Conservation (phyloP, 2,113 vertebrate genomes). For the Lepisosteus osseus region DNA sequence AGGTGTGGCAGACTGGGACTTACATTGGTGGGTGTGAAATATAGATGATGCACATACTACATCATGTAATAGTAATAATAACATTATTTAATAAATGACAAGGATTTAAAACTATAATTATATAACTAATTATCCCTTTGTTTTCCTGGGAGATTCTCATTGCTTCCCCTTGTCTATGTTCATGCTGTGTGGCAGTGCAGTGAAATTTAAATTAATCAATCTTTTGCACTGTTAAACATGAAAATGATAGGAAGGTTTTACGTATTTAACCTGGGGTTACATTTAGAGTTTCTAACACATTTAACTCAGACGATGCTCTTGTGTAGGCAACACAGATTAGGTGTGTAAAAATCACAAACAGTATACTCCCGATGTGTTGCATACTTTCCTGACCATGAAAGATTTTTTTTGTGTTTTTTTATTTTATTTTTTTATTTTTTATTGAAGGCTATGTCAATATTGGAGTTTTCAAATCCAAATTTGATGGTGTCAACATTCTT, state of each 20-base stretch:
- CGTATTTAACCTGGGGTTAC: neutral
- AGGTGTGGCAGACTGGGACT: too few species aligned
- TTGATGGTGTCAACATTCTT: too few species aligned
- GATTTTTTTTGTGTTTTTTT: neutral
- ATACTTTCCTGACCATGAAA: slow-evolving; percentile 7
- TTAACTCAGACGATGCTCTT: neutral
- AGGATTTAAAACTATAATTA: too few species aligned
- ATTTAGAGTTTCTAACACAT: slow-evolving; percentile 5
- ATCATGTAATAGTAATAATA: too few species aligned
- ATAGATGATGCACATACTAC: too few species aligned
- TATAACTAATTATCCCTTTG: too few species aligned
- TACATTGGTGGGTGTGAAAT: too few species aligned
- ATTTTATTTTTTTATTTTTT: neutral
- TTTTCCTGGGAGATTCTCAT: too few species aligned
- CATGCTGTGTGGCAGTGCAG: too few species aligned
- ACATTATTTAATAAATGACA: too few species aligned
- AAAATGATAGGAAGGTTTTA: neutral
- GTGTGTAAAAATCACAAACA: slow-evolving; percentile 9
- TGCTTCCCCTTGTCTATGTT: too few species aligned
- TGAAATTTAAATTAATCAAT: neutral
- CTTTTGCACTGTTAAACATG: neutral
- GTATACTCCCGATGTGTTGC: slow-evolving; percentile 7
- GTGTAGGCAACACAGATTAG: neutral
- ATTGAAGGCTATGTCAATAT: neutral
- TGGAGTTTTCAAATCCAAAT: too few species aligned